phyloP scores from a whole-genome alignment of 2,113 vertebrate genomes.

The Puma concolor region DNA sequence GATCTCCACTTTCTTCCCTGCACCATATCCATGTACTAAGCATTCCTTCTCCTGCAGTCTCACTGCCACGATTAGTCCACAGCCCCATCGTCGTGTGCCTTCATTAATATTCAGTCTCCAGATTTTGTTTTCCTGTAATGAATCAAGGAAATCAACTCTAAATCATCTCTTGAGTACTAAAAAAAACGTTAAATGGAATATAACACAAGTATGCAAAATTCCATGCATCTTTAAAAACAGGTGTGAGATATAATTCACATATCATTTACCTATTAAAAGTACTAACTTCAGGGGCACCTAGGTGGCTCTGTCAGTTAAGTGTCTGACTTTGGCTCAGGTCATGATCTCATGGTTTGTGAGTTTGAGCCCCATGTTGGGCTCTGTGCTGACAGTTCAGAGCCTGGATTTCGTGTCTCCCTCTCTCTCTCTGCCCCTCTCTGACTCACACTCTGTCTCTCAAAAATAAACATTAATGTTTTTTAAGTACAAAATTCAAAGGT shows the following conservation, averaged over 20 bases:
- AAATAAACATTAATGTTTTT: too few relatives aligned
- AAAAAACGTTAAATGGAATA: not conserved
- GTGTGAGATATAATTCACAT: not conserved
- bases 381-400: too few relatives aligned
- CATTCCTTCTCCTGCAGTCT: not conserved
- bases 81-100: not conserved
- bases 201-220: conserved; percentile 15
- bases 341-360: too few relatives aligned
- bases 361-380: too few relatives aligned
- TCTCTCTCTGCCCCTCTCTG: too few relatives aligned
- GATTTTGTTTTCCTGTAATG: not conserved
- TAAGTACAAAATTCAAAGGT: not conserved
- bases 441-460: too few relatives aligned
- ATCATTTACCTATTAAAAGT: not conserved
- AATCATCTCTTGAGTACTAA: not conserved
- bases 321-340: too few relatives aligned
- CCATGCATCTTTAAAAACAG: not conserved
- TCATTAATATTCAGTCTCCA: not conserved
- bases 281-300: not conserved
- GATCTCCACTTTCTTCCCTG: not conserved
- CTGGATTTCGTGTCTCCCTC: too few relatives aligned
- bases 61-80: not conserved
- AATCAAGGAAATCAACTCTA: not conserved
- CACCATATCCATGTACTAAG: not conserved
- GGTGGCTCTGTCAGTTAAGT: too few relatives aligned